Base-by-base conservation (phyloP, 2,797 vertebrate species). In the Loris lydekkerianus region DNA sequence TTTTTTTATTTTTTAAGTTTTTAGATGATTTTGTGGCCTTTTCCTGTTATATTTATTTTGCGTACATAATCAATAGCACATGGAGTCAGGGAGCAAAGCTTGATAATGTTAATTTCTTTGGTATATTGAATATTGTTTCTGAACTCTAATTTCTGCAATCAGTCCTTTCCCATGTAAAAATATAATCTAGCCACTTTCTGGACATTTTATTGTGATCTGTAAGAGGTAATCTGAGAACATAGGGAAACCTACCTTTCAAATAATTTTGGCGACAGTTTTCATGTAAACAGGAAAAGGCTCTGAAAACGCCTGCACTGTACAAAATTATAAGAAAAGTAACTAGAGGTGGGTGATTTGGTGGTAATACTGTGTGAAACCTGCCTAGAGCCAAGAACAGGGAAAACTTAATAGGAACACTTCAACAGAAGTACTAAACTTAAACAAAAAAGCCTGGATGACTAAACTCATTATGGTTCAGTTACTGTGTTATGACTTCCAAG, bases 361-460 rank as follows among this genome's bases (percentile, higher is more conserved):
- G 7, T 25, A 67, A 31, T 13, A 9, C 10, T 69, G 29, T 6
- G 96, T 96, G 91, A 65, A 21, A 86, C 56, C 23, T 43, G 58
- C 2, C 5, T 80, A 69, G 40, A 83, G 49, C 29, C 40, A 84
- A 58, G 14, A 95, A 82, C 10, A 31, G 46, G 65, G 89, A 85
- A 40, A 70, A n/a, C 53, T 5, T 94, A 34, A 21, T 91, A 70
- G 75, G 2, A 91, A 29, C 10, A 94, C 63, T 76, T 97, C 77
- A 95, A 80, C 31, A 56, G 7, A 97, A 96, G 49, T 93, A 81
- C 21, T 73, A 82, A 93, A 97, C 27, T 89, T 73, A 29, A 63
- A 96, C 75, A 95, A 94, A 72, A 83, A 83, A 87, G 82, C 82
- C 96, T 96, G 93, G 67, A 70, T 97, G 93, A 81, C 65, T 93